Base-by-base conservation (phyloP, 2,113 vertebrate genomes). In the Colaptes auratus region DNA sequence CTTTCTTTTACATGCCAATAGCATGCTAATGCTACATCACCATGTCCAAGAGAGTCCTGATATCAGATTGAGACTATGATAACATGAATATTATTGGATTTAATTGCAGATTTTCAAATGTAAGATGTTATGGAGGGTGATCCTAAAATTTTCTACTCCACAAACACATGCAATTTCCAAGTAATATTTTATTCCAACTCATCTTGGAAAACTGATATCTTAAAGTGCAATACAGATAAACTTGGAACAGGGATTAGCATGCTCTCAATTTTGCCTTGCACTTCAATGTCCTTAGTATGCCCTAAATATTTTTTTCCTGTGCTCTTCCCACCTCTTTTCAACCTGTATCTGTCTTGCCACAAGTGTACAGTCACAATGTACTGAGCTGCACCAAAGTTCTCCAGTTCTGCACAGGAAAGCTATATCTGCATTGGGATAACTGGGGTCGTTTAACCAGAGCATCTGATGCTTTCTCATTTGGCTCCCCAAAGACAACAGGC, bases 401-500 rank as follows among this genome's bases (percentile, higher is more conserved):
- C 76, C 56, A n/a, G n/a, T n/a, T n/a, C n/a, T n/a, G n/a, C n/a
- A 82, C 20, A 28, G 28, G 30, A 83, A 52, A 81, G 25, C 11
- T 36, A 14, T 25, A 20, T 4, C 33, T 61, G 18, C 0, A 0
- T 1, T 63, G 33, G 24, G 8, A 79, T 55, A 50, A 5, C 8
- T 31, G 17, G 8, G 53, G 12, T 15, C 53, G 30, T 30, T 61
- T 18, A 73, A 5, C 25, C 18, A 48, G 12, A 63, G 30, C 0
- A 79, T 27, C 31, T 48, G 33, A 10, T 24, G 21, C n/a, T 72
- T 35, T 64, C 23, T 16, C 60, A 24, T 23, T 63, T 64, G 53
- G 33, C 21, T 75, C 46, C 24, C 12, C 4, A 18, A 31, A 77
- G 33, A 66, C 76, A 85, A 61, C 7, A 9, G 4, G 13, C 36